Evolutionary conservation across 2,797 vertebrate genomes (phyloP).

Genomic region (Oreortyx pictus): DNA sequence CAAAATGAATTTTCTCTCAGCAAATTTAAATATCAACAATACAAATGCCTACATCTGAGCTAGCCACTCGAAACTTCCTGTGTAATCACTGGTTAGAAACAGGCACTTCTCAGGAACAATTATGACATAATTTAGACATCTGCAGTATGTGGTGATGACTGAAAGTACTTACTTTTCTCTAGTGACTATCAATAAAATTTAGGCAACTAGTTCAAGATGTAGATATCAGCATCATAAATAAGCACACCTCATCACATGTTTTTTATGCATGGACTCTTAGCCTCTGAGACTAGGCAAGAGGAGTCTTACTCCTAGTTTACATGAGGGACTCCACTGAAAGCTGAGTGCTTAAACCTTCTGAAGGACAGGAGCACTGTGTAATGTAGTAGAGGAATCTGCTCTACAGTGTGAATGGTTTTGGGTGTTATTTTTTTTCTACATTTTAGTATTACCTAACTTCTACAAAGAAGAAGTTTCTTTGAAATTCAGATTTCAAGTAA

Average conservation of each 20-base stretch:
- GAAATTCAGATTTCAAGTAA: background rate
- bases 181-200: background rate
- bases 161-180: background rate
- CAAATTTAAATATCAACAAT: background rate
- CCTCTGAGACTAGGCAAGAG: background rate
- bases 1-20: background rate
- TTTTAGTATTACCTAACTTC: background rate
- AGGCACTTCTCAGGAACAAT: background rate
- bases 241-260: rapidly evolving
- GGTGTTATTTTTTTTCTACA: background rate
- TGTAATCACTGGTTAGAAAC: background rate
- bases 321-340: background rate
- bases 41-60: background rate
- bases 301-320: background rate
- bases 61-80: background rate
- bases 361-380: too few relatives aligned
- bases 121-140: background rate
- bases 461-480: background rate
- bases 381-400: background rate
- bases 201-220: background rate
- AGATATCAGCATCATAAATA: background rate
- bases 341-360: background rate
- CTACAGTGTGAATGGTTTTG: background rate
- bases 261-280: background rate
- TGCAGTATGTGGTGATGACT: background rate